Conservation (phyloP, 2,797 vertebrate genomes). For the Allobates femoralis region DNA sequence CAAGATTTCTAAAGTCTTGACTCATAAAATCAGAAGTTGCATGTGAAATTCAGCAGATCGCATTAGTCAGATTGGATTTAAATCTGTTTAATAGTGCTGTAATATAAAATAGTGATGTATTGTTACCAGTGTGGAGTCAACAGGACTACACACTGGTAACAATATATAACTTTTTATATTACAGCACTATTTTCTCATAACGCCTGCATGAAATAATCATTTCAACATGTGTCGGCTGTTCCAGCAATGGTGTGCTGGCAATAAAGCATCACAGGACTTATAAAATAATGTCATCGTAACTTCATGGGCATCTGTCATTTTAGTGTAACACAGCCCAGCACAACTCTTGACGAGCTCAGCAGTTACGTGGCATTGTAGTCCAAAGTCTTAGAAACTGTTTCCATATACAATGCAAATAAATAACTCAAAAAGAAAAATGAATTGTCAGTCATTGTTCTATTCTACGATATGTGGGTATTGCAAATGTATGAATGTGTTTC, state of each 20-base stretch:
- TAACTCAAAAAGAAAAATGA: not conserved
- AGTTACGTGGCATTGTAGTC: not conserved
- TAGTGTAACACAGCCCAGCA: not conserved
- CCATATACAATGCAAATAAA: not conserved
- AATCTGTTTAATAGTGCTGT: not conserved
- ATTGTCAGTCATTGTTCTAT: not conserved
- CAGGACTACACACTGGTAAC: too few species aligned
- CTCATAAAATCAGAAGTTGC: not conserved
- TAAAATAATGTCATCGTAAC: not conserved
- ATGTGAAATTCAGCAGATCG: not conserved
- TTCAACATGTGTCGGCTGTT: not conserved
- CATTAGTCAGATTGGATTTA: not conserved
- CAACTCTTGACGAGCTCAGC: not conserved
- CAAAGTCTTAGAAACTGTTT: conserved; percentile 13
- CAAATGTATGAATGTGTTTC: too few species aligned
- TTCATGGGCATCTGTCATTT: not conserved
- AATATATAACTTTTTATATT: too few species aligned
- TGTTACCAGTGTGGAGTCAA: not conserved
- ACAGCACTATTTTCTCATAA: too few species aligned
- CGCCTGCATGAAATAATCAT: conserved; percentile 1
- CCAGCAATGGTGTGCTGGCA: not conserved
- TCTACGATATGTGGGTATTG: not conserved
- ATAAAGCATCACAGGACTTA: not conserved
- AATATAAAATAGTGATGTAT: conserved; percentile 3
- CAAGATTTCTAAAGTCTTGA: not conserved